Evolutionary conservation across 35 echinoderm and acorn worm genomes (phyloP).

Genomic region (Chiridota heheva): DNA sequence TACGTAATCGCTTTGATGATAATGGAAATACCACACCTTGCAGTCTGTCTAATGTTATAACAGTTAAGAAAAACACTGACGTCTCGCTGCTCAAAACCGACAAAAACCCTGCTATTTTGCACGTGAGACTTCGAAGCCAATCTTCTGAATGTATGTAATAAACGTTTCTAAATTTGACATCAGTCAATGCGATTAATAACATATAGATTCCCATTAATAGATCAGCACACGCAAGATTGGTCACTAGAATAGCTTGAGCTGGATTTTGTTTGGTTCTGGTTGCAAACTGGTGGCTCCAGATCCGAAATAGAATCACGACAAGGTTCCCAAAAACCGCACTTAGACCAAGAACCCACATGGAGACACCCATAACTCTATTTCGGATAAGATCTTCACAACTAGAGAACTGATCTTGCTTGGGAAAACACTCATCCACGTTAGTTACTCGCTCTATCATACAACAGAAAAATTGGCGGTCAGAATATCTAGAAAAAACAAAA

Average conservation of each 20-base stretch:
- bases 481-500: conserved; percentile 57
- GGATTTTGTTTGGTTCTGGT: not conserved
- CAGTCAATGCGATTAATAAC: conserved; percentile 50
- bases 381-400: conserved; percentile 88
- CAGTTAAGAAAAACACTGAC: conserved; percentile 47
- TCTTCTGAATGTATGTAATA: conserved; percentile 39
- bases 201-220: conserved; percentile 57
- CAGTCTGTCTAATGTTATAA: conserved; percentile 62
- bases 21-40: conserved; percentile 57
- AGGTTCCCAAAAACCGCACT: conserved; percentile 78
- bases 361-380: conserved; percentile 69
- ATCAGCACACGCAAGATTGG: conserved; percentile 57
- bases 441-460: conserved; percentile 32
- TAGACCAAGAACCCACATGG: conserved; percentile 85
- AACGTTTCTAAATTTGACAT: conserved; percentile 27
- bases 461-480: conserved; percentile 80
- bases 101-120: conserved; percentile 57
- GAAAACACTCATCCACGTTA: conserved; percentile 51
- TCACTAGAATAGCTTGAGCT: conserved; percentile 36
- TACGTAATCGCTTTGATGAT: not conserved
- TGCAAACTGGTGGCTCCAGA: conserved; percentile 17
- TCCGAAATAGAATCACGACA: conserved; percentile 80
- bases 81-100: conserved; percentile 51
- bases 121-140: conserved; percentile 28
- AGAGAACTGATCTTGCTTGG: conserved; percentile 71